Conservation (phyloP, 1,140 invertebrate species). For the Ylistrum balloti region DNA sequence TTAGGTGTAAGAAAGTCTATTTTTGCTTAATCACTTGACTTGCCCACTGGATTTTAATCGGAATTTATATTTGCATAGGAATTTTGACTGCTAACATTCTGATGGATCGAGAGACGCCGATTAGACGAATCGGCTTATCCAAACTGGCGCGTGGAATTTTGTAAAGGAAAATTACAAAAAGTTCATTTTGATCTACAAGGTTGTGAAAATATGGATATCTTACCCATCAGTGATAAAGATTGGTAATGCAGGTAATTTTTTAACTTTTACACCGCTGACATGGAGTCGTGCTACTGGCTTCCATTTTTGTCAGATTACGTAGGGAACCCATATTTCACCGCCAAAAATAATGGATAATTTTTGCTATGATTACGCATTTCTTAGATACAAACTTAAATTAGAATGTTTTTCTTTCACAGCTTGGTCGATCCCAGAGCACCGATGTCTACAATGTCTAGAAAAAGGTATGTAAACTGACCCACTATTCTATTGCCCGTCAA, state of each 20-base stretch:
- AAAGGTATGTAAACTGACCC: conserved; percentile 67
- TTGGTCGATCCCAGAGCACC: conserved; percentile 40
- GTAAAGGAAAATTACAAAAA: neutral
- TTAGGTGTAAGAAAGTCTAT: conserved; percentile 10
- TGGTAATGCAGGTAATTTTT: conserved; percentile 20
- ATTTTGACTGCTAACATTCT: conserved; percentile 8
- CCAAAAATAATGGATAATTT: neutral
- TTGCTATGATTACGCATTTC: neutral
- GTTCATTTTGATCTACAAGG: neutral
- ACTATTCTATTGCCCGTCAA: conserved; percentile 13
- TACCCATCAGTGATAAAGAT: neutral
- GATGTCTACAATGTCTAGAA: conserved; percentile 71
- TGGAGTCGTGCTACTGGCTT: no score
- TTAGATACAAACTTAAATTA: neutral
- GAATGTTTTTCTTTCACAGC: conserved; percentile 54
- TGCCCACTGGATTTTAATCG: neutral
- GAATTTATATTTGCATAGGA: neutral
- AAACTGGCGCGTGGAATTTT: conserved; percentile 5
- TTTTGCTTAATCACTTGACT: neutral
- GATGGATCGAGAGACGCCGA: conserved; percentile 13
- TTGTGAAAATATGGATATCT: conserved; percentile 1
- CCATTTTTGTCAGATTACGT: neutral
- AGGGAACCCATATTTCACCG: neutral
- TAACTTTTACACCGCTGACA: conserved; percentile 13
- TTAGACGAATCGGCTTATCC: neutral